These are phyloP conservation scores for Sarcophaga peregrina DNA, from an alignment of 1,140 invertebrate species.

Conservation along the genomic window DNA sequence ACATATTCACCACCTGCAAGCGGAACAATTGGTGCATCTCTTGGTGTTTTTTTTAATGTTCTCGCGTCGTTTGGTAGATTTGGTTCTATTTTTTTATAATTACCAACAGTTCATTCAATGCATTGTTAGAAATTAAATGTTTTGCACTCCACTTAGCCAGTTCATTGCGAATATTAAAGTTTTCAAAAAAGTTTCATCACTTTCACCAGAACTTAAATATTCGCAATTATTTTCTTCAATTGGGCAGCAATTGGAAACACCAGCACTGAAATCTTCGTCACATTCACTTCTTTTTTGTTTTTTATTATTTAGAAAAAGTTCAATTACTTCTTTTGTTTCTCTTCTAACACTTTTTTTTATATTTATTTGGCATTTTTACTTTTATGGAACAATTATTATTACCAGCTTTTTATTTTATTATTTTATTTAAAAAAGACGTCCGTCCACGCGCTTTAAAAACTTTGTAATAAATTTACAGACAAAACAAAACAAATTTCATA, in stretches of 20 bases:
- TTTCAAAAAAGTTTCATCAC: too few relatives aligned
- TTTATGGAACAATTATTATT: not conserved
- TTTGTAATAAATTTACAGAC: not conserved
- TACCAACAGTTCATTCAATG: slow-evolving; percentile 35
- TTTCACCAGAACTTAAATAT: not conserved
- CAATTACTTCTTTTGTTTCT: slow-evolving; percentile 12
- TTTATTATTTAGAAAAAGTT: not conserved
- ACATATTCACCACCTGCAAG: too few relatives aligned
- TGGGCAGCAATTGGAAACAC: too few relatives aligned
- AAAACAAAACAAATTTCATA: not conserved
- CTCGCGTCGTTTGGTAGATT: too few relatives aligned
- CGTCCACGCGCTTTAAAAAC: too few relatives aligned
- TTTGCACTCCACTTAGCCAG: slow-evolving; percentile 30
- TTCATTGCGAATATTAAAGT: not conserved
- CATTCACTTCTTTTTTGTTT: not conserved
- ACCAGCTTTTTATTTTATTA: too few relatives aligned
- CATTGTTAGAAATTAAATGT: slow-evolving; percentile 26
- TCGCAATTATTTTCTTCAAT: not conserved
- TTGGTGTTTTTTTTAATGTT: too few relatives aligned
- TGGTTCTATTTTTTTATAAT: too few relatives aligned
- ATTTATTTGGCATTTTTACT: not conserved
- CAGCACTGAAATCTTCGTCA: not conserved
- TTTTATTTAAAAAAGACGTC: too few relatives aligned
- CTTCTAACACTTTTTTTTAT: slow-evolving; percentile 27
- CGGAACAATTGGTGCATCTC: too few relatives aligned